Percentiles rank a stretch among this genome's conserved stretches.
These are phyloP conservation scores for Hydriomena furcata DNA, from an alignment of 2,888 invertebrate genomes.

Conservation along the genomic window DNA sequence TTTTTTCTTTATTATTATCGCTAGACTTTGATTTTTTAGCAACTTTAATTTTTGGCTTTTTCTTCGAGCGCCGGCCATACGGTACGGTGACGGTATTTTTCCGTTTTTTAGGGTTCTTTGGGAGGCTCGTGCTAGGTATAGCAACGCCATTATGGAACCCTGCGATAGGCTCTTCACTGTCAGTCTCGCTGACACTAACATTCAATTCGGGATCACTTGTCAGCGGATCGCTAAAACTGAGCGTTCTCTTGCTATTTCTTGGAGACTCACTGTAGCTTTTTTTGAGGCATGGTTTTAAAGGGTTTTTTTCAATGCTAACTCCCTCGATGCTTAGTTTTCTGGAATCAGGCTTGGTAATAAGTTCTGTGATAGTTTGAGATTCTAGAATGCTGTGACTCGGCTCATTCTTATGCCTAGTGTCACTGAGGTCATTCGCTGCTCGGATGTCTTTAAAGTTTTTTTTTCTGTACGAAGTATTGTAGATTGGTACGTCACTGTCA, in stretches of 20 bases:
- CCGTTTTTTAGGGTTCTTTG: not conserved
- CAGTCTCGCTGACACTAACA: conserved; percentile 1
- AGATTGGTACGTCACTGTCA: conserved; percentile 4
- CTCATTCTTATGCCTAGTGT: not conserved
- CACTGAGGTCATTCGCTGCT: not conserved
- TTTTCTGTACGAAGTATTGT: not conserved
- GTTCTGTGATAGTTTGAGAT: not conserved
- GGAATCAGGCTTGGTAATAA: not conserved
- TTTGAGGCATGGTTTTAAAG: not conserved
- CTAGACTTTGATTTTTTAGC: not conserved
- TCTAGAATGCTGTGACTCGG: not conserved
- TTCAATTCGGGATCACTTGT: not conserved
- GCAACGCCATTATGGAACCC: conserved; percentile 2
- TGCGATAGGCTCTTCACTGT: not conserved
- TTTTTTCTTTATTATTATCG: not conserved
- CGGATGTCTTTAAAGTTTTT: not conserved
- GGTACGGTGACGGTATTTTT: not conserved
- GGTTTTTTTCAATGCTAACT: not conserved
- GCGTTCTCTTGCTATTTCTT: conserved; percentile 2
- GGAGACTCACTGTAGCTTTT: not conserved
- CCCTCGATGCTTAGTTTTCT: not conserved
- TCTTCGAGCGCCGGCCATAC: not conserved
- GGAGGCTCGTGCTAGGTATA: not conserved
- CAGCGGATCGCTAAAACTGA: conserved; percentile 6
- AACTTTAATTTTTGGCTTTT: not conserved